These are phyloP conservation scores for Cataglyphis hispanica DNA, from an alignment of 1,140 invertebrate species.

Conservation along the genomic window DNA sequence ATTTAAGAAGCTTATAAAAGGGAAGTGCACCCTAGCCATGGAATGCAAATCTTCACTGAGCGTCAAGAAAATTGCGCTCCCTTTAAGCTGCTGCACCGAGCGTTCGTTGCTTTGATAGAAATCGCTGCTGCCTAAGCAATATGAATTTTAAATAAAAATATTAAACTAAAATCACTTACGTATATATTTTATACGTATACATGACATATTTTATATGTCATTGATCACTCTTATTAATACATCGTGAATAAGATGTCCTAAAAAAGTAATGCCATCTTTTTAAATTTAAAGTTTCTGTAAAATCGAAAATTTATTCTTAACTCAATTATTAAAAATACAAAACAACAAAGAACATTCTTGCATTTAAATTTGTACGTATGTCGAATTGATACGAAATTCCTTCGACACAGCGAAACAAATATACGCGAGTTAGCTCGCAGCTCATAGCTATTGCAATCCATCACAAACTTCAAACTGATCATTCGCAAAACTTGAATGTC, in stretches of 20 bases:
- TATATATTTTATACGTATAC: too few relatives aligned
- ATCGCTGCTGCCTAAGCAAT: conserved; percentile 55
- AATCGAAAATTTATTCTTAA: background rate
- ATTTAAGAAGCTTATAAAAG: conserved; percentile 74
- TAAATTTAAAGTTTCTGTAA: too few relatives aligned
- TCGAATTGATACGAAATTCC: conserved; percentile 1
- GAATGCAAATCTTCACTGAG: conserved; percentile 67
- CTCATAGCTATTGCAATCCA: conserved; percentile 41
- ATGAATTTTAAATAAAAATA: conserved; percentile 46
- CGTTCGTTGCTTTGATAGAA: conserved; percentile 61
- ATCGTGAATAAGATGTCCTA: too few relatives aligned
- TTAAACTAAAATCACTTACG: background rate
- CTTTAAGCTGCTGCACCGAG: conserved; percentile 50
- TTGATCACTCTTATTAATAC: background rate
- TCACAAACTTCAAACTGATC: conserved; percentile 41
- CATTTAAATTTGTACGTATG: conserved; percentile 1
- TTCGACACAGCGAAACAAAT: background rate
- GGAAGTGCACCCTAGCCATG: conserved; percentile 55
- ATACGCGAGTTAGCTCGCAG: background rate
- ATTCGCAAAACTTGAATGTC: conserved; percentile 49
- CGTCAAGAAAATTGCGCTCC: conserved; percentile 65
- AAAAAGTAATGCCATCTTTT: too few relatives aligned
- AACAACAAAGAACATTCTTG: background rate
- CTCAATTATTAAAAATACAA: background rate
- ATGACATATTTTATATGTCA: background rate